Percentiles rank a stretch among this genome's conserved stretches.
phyloP scores from a whole-genome alignment of 2,797 vertebrate genomes.

The Acanthis flammea region DNA sequence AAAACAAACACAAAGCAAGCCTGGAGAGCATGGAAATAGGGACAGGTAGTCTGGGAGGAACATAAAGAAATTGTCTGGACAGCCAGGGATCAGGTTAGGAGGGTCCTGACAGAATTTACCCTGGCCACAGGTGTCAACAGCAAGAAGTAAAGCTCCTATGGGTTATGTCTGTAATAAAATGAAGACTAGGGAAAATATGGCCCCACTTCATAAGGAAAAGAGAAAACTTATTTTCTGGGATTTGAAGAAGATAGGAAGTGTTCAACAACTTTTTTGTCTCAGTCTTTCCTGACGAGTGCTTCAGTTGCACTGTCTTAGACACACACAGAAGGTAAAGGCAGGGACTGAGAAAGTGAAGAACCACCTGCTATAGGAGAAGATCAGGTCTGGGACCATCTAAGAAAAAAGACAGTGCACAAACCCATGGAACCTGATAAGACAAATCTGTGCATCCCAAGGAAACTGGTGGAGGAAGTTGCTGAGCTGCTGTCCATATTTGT shows the following conservation, averaged over 20 bases:
- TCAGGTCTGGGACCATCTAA: background rate
- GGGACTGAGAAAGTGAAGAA: background rate
- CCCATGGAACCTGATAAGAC: background rate
- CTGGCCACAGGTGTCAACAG: background rate
- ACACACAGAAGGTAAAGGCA: background rate
- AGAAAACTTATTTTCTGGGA: background rate
- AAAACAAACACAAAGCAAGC: background rate
- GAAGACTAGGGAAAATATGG: background rate
- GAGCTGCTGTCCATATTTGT: background rate
- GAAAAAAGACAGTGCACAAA: background rate
- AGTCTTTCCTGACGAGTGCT: background rate
- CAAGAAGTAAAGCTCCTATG: background rate
- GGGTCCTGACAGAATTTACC: background rate
- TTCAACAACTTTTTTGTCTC: background rate
- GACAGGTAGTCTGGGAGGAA: background rate
- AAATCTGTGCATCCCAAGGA: background rate
- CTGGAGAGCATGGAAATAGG: background rate
- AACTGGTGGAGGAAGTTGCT: background rate
- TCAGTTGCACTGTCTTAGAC: background rate
- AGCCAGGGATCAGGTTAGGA: background rate
- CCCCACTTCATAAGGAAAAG: background rate
- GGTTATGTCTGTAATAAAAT: background rate
- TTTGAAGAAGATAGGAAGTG: background rate
- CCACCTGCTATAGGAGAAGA: background rate
- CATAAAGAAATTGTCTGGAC: background rate